Evolutionary conservation across 2,113 vertebrate species (phyloP).

Genomic region (Coptodon bakossiorum): DNA sequence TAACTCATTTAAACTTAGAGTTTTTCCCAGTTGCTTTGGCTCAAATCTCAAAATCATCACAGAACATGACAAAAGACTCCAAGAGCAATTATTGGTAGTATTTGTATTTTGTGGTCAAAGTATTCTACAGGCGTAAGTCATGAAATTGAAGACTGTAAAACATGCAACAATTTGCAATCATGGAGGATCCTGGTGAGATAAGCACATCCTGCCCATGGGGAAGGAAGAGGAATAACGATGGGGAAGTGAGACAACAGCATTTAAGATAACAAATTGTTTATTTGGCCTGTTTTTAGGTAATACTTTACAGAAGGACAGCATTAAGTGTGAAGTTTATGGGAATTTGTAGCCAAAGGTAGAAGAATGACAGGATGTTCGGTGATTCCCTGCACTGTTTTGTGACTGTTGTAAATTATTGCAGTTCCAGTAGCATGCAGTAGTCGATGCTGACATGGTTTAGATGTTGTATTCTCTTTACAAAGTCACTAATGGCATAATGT

Average conservation of each 20-base stretch:
- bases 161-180: accelerated
- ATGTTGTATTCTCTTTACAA: neutral
- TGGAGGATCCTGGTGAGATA: neutral
- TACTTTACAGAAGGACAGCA: neutral
- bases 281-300: neutral
- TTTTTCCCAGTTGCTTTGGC: neutral
- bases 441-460: neutral
- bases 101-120: neutral
- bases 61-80: neutral
- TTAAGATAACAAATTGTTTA: neutral
- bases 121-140: neutral
- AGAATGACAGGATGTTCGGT: neutral
- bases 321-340: neutral
- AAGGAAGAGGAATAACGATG: neutral
- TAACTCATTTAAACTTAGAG: neutral
- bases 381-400: neutral
- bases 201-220: neutral
- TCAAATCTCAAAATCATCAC: neutral
- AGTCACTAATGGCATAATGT: neutral
- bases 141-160: neutral
- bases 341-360: neutral
- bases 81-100: neutral
- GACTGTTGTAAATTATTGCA: neutral
- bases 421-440: neutral
- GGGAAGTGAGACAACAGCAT: neutral